Evolutionary conservation across 2,888 invertebrate genomes (phyloP).

Genomic region (Diadromus collaris): DNA sequence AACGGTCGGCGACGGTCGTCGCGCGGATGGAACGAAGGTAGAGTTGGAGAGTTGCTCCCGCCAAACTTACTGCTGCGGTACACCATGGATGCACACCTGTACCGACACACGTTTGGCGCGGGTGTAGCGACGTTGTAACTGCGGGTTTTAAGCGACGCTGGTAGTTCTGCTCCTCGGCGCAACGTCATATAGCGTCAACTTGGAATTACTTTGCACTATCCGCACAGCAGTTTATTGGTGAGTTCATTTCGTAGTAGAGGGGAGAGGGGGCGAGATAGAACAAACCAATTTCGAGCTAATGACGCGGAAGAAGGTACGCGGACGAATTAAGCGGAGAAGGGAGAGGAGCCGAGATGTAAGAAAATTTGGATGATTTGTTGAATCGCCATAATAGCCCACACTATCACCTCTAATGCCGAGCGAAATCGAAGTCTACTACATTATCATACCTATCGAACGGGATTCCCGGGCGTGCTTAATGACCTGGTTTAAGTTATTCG

Average conservation of each 20-base stretch:
- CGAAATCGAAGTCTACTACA: slow-evolving; percentile 23
- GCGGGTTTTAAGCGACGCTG: not conserved
- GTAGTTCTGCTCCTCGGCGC: slow-evolving; percentile 17
- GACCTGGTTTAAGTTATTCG: slow-evolving; percentile 37
- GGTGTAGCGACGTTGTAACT: not conserved
- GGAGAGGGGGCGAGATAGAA: slow-evolving; percentile 50
- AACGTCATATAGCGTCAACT: slow-evolving; percentile 47
- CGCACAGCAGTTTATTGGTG: slow-evolving; percentile 48
- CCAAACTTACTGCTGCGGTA: slow-evolving; percentile 7
- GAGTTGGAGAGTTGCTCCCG: slow-evolving; percentile 20
- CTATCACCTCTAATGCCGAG: slow-evolving; percentile 11
- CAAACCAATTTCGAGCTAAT: slow-evolving; percentile 66
- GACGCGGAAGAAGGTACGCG: slow-evolving; percentile 61
- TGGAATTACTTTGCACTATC: slow-evolving; percentile 48
- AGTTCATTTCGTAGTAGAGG: slow-evolving; percentile 42
- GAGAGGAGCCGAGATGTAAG: slow-evolving; percentile 59
- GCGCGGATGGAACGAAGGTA: slow-evolving; percentile 2
- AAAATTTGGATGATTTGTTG: slow-evolving; percentile 63
- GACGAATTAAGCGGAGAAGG: slow-evolving; percentile 31
- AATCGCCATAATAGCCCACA: slow-evolving; percentile 31
- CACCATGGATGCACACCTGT: not conserved
- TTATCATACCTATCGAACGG: slow-evolving; percentile 23
- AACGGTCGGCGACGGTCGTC: slow-evolving; percentile 24
- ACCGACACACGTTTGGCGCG: not conserved
- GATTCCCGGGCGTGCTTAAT: slow-evolving; percentile 39